These are phyloP conservation scores for Mustelus asterias DNA, from an alignment of 2,113 vertebrate genomes.

Conservation along the genomic window DNA sequence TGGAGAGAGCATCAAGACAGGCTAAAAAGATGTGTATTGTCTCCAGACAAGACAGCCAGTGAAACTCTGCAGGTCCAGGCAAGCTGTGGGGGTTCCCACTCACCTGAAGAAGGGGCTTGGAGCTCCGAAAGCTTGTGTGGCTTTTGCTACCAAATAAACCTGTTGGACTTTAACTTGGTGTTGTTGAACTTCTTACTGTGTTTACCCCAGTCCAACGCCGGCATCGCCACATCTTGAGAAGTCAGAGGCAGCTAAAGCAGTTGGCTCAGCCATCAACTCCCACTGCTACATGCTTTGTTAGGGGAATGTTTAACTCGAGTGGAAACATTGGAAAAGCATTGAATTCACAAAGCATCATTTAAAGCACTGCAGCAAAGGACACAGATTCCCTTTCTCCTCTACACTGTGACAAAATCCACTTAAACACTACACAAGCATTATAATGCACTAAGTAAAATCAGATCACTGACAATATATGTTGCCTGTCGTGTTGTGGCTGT, in stretches of 20 bases:
- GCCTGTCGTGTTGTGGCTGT: background rate
- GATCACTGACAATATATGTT: background rate
- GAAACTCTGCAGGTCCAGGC: too few relatives aligned
- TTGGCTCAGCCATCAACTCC: background rate
- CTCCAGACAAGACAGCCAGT: too few relatives aligned
- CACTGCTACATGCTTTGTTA: background rate
- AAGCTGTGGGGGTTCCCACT: too few relatives aligned
- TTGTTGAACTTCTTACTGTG: too few relatives aligned
- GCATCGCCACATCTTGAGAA: too few relatives aligned
- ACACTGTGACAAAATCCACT: background rate
- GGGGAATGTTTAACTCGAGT: background rate
- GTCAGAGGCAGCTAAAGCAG: background rate
- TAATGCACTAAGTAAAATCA: background rate
- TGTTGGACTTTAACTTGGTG: too few relatives aligned
- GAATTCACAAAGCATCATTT: background rate
- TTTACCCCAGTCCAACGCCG: too few relatives aligned
- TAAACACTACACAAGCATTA: background rate
- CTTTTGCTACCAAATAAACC: too few relatives aligned
- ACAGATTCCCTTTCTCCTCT: background rate
- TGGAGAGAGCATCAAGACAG: too few relatives aligned
- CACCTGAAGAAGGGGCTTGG: too few relatives aligned
- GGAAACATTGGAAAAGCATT: background rate
- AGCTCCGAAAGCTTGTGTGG: too few relatives aligned
- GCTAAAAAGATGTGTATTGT: too few relatives aligned
- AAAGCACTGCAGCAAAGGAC: background rate